Base-by-base conservation (phyloP, 2,888 invertebrate genomes). In the Lithosia quadra region DNA sequence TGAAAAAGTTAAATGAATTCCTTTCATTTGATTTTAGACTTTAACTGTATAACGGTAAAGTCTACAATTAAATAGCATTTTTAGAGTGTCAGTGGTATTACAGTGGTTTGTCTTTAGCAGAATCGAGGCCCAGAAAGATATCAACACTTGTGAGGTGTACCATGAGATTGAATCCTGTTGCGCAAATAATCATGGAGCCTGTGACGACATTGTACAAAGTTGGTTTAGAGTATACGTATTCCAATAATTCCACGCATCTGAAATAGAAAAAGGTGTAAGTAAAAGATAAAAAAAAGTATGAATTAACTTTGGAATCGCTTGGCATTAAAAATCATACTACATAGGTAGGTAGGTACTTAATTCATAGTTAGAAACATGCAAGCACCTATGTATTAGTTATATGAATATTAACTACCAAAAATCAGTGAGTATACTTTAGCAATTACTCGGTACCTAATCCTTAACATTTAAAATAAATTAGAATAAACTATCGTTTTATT, bases 141-240 rank as follows among this genome's bases (percentile, higher is more conserved):
- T 43, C 15, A 11, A 28, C 15, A 10, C 8, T 21, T 33, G 10
- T 33, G 5, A 56, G 3, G 18, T 11, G 39, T 80, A 91, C 91
- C 86, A 83, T 81, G 0, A 89, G 73, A 74, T 92, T 92, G 60
- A 92, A 90, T 9, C 89, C 91, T 9, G 88, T 80, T 8, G 87
- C 82, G 65, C 92, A 92, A 66, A 92, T 88, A 2, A 89, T 81
- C 28, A 91, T 69, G 1, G 91, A 88, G 65, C 92, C 90, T 0
- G 84, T 83, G 18, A 86, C 63, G 0, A 89, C 85, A 63, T 91
- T 90, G 15, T 84, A 84, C 10, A 92, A 81, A 61, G 85, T 86
- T 0, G 90, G 88, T 72, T 86, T 88, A 0, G 88, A 84, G 72
- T 84, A 90, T 53, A 88, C 82, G 3, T 63, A 70, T 60, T 91